Evolutionary conservation across 2,797 vertebrate genomes (phyloP), one percentile per base, ranked within the genome.

Genomic region (Ptychadena robeensis): DNA sequence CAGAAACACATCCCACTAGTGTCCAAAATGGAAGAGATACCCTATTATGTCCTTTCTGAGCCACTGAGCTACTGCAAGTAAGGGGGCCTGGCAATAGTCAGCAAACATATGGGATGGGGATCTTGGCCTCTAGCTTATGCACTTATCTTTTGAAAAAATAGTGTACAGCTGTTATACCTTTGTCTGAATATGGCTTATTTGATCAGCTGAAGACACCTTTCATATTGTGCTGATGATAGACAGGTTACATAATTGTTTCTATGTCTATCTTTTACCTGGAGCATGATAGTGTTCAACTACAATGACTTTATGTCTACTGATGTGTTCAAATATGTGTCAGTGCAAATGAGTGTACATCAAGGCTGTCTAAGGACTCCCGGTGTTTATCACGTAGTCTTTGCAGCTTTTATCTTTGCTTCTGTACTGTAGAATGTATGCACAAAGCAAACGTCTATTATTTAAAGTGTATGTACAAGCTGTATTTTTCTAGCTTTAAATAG

Each of bases 91-190:
- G n/a, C n/a, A n/a, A n/a, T n/a, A n/a, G n/a, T n/a, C n/a, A n/a
- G n/a, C n/a, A n/a, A n/a, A n/a, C n/a, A n/a, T n/a, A n/a, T n/a
- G n/a, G n/a, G n/a, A n/a, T n/a, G 25, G 31, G 65, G 31, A 69
- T 11, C 40, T 37, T 48, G 27, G 48, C 34, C 66, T 79, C 22
- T 31, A 68, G 65, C 76, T 57, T 9, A 57, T 57, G 44, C 53
- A 38, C 67, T 71, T 40, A 53, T 48, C 15, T 38, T 80, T 71
- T 80, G 48, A 71, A 59, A 71, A 35, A 53, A 53, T 63, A n/a
- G 34, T 31, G 27, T 64, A 25, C 68, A 80, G 68, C 78, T 71
- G 67, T 80, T 35, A 80, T 67, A 80, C 71, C 78, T 80, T 6
- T 64, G 32, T 53, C 68, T 70, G 78, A 30, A 63, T 70, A 14